phyloP scores from a whole-genome alignment of 1,140 invertebrate genomes.

The Nymphalis io region DNA sequence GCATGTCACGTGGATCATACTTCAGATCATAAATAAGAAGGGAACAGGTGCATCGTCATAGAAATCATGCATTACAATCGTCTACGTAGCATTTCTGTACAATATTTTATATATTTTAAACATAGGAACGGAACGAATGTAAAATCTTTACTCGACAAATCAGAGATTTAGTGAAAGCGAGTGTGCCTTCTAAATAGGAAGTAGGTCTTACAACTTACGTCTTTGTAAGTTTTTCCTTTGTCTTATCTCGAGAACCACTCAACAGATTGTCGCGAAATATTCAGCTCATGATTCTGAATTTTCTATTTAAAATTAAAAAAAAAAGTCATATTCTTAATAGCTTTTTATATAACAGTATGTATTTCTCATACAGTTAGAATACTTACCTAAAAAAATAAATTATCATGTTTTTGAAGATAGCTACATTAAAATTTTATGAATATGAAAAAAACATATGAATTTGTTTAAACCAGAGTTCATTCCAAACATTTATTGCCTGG shows the following conservation, averaged over 20 bases:
- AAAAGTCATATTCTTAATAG: constrained; percentile 26
- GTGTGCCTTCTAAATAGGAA: constrained; percentile 44
- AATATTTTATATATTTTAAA: constrained; percentile 25
- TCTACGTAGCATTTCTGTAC: not conserved
- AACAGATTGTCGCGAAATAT: constrained; percentile 45
- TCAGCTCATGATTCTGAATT: constrained; percentile 33
- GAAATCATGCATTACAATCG: constrained; percentile 41
- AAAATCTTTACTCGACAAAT: constrained; percentile 35
- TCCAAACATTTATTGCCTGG: constrained; percentile 49
- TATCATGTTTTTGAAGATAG: constrained; percentile 2
- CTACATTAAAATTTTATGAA: constrained; percentile 21
- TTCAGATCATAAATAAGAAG: constrained; percentile 48
- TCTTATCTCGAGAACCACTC: constrained; percentile 43
- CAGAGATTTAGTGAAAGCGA: constrained; percentile 40
- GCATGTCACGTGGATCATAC: constrained; percentile 32
- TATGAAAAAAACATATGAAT: constrained; percentile 34
- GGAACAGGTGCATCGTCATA: constrained; percentile 52
- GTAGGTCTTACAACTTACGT: constrained; percentile 46
- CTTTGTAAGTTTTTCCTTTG: constrained; percentile 44
- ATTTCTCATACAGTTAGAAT: not conserved
- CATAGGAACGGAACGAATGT: constrained; percentile 18
- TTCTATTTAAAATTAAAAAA: constrained; percentile 37
- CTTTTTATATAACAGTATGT: not conserved
- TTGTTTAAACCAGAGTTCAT: constrained; percentile 35
- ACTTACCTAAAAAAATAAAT: not conserved